A percentile compares a stretch with the other conserved stretches of the same genome.
phyloP scores from a whole-genome alignment of 1,140 invertebrate species.

The Aphidius ervi region DNA sequence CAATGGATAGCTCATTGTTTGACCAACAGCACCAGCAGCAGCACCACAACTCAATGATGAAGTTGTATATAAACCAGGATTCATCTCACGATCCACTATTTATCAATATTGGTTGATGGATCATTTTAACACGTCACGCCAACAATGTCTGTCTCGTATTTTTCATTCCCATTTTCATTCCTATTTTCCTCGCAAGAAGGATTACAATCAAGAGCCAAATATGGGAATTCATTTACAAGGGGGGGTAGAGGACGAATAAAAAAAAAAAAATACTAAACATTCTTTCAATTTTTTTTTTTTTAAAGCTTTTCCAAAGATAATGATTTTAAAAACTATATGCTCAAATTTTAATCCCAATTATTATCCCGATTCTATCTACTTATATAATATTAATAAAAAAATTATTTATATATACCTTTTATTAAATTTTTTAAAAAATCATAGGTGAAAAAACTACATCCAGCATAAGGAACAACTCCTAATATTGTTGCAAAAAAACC shows the following conservation, averaged over 20 bases:
- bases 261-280: too few species aligned
- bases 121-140: conserved; percentile 8
- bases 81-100: conserved; percentile 45
- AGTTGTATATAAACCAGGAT: conserved; percentile 51
- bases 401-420: conserved; percentile 60
- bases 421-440: conserved; percentile 86
- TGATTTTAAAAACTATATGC: background rate
- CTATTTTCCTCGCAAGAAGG: background rate
- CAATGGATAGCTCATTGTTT: conserved; percentile 91
- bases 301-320: too few species aligned
- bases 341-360: background rate
- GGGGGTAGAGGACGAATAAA: too few species aligned
- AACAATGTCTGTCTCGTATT: too few species aligned
- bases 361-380: background rate
- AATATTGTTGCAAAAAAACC: conserved; percentile 88
- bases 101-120: conserved; percentile 9
- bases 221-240: background rate
- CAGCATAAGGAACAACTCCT: conserved; percentile 96
- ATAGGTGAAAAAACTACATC: conserved; percentile 95
- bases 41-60: conserved; percentile 80
- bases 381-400: background rate
- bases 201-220: background rate
- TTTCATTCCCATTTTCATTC: conserved; percentile 7
- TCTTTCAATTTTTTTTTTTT: too few species aligned
- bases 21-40: conserved; percentile 87